Percentiles rank a stretch among this genome's conserved stretches.
phyloP scores from a whole-genome alignment of 2,888 invertebrate species.

The Chydorus sphaericus region DNA sequence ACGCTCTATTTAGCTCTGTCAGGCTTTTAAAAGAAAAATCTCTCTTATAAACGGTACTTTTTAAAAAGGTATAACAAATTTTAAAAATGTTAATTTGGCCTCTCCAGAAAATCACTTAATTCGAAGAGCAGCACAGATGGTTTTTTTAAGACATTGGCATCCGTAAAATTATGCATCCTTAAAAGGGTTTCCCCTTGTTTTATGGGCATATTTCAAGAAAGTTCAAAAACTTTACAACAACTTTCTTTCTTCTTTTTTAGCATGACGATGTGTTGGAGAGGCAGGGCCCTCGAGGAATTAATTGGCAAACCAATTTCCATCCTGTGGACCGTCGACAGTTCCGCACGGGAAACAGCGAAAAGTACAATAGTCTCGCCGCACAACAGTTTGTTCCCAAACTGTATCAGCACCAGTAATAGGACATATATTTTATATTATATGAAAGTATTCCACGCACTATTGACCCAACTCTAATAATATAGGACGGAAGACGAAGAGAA shows the following conservation, averaged over 20 bases:
- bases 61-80: no score
- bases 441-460: background rate
- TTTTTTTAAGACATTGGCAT: no score
- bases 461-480: slow-evolving; percentile 17
- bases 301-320: slow-evolving; percentile 22
- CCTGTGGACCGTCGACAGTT: slow-evolving; percentile 10
- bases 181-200: no score
- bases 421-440: slow-evolving; percentile 16
- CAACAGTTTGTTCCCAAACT: slow-evolving; percentile 11
- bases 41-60: no score
- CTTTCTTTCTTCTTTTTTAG: slow-evolving; percentile 18
- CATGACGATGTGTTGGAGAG: slow-evolving; percentile 24
- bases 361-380: slow-evolving; percentile 10
- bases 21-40: no score
- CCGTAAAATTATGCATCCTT: no score
- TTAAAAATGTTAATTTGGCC: no score
- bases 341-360: background rate
- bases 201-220: no score
- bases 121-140: no score
- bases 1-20: no score
- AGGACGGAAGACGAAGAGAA: slow-evolving; percentile 26
- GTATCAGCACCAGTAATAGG: slow-evolving; percentile 16
- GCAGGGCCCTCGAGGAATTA: slow-evolving; percentile 22
- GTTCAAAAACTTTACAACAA: no score
- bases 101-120: no score